Evolutionary conservation across 2,888 invertebrate genomes (phyloP), one percentile per base, ranked within the genome.

Genomic region (Epirrita christyi): DNA sequence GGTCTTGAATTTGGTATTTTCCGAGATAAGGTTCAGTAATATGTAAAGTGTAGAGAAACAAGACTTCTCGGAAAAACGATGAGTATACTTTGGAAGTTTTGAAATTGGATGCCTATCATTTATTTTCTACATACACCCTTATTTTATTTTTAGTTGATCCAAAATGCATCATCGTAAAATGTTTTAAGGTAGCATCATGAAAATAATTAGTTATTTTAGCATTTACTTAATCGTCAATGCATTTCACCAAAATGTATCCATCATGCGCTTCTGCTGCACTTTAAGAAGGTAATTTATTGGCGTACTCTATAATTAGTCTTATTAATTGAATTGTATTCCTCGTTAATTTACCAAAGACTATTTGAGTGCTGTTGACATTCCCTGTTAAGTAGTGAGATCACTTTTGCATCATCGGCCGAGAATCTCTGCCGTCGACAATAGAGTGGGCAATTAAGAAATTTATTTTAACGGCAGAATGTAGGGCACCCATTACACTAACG

Each of bases 391-490:
- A 78, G 76, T 84, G 84, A 88, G 81, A 82, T 86, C 84, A 85
- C 78, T 80, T 85, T 86, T 82, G 82, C 88, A 85, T 89, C 90
- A 88, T 72, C 78, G 79, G 74, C 75, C 66, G 83, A 76, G 86
- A 90, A 90, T 90, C 85, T 86, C 84, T 66, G 79, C 80, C 71
- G 70, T 45, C 47, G 37, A 79, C 80, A 80, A 78, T 76, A 68
- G 68, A 59, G 61, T 58, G 59, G 75, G 80, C 87, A 88, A 89
- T 90, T 90, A 91, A 88, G 85, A 86, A 86, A 90, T 90, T 86
- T 86, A 86, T 86, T 83, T 79, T 85, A 80, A 85, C 80, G 78
- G 78, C 80, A 78, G 71, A 82, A 86, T 86, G 81, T 86, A 81
- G 89, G 80, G 71, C 86, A 73, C 60, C 82, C 81, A 86, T 89